Percentiles rank a stretch among this genome's conserved stretches.
phyloP scores from a whole-genome alignment of 2,113 vertebrate genomes.

The Picathartes gymnocephalus region DNA sequence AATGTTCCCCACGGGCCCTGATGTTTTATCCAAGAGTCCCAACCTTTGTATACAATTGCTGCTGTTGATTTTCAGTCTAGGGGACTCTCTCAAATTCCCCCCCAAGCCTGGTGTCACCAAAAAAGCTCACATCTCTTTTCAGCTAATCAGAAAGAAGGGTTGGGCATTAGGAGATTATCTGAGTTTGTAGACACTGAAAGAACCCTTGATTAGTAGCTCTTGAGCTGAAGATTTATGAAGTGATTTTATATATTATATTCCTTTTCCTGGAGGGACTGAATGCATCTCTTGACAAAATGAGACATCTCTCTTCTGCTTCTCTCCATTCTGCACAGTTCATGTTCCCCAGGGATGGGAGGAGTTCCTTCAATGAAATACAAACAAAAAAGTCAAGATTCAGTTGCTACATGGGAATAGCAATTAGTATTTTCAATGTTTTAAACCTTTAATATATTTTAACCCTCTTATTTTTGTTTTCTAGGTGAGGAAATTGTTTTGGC shows the following conservation, averaged over 20 bases:
- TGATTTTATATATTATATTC: neutral
- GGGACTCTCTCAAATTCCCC: neutral
- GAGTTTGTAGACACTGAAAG: neutral
- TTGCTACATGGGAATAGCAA: neutral
- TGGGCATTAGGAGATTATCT: neutral
- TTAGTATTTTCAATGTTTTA: neutral
- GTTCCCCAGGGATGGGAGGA: neutral
- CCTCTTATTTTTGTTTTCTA: neutral
- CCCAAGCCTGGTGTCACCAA: neutral
- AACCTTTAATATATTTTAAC: neutral
- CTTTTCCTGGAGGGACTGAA: neutral
- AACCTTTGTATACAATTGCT: conserved; percentile 16
- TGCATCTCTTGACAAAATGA: neutral
- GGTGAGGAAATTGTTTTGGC: neutral
- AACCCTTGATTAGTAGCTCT: neutral
- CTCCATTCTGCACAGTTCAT: neutral
- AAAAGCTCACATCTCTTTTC: neutral
- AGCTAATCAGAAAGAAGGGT: neutral
- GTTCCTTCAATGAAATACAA: neutral
- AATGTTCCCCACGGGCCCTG: neutral
- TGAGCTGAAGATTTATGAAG: neutral
- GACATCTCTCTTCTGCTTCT: neutral
- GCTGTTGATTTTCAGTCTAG: neutral
- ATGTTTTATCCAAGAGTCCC: conserved; percentile 15
- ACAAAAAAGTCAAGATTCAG: neutral